Base-by-base conservation (phyloP, 1,140 invertebrate species). In the Oreohelix idahoensis region DNA sequence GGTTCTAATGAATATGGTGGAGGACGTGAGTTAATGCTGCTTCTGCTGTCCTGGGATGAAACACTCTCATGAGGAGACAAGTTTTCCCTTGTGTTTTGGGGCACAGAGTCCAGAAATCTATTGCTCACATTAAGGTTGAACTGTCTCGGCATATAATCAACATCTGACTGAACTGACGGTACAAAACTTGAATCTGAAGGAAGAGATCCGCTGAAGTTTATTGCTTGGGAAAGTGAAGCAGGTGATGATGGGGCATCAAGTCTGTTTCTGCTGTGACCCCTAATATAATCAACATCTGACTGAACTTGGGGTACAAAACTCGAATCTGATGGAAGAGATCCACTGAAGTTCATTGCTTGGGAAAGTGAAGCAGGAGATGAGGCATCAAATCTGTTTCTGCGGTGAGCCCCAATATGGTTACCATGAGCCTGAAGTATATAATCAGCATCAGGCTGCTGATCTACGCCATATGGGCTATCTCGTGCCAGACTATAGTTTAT, bases 111-210 rank as follows among this genome's bases (percentile, higher is more conserved):
- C 5, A 66, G 63, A 66, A 66, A 66, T 35, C 63, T 66, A 5
- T 35, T 66, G 0, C 29, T 32, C 1, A 32, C n/a, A 32, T 32
- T 35, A 5, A 1, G 69, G 35, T 69, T 15, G 36, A 23, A 11
- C 29, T 71, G 66, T 23, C 70, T 53, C 20, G 80, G 79, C 79
- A 81, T 81, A 66, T 70, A 81, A n/a, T 81, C 66, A 29, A 77
- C 32, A 53, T 77, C 75, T 29, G 75, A 77, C 29, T 77, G 45
- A 53, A 77, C 39, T 1, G 39, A 51, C n/a, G 23, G 45, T 26
- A n/a, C 23, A 1, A 51, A 53, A 77, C 49, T 42, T 8, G 42
- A 36, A 53, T 49, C 49, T 53, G 75, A 20, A 1, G 15, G 42
- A 23, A 32, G 20, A 8, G 75, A 49, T 1, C 11, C 38, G 1